A percentile compares a stretch with the other conserved stretches of the same genome.
Conservation (phyloP, 2,888 invertebrate genomes). For the Macrophya alboannulata region DNA sequence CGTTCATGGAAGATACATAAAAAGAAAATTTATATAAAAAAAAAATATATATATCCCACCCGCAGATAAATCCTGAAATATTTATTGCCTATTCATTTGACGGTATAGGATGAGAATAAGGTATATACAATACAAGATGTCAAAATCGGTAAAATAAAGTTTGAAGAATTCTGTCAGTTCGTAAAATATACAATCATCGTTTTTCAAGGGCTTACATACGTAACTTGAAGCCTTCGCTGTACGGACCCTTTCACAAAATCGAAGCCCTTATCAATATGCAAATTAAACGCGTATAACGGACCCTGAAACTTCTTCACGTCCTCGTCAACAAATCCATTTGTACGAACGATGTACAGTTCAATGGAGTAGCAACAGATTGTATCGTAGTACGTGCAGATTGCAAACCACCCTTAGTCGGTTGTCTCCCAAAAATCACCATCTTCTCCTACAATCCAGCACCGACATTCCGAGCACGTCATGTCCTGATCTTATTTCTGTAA, state of each 20-base stretch:
- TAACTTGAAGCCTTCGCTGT: too few relatives aligned
- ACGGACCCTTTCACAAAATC: neutral
- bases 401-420: neutral
- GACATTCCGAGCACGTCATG: neutral
- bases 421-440: constrained; percentile 2
- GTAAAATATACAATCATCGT: neutral
- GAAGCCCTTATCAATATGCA: constrained; percentile 10
- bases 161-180: neutral
- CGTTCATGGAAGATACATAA: constrained; percentile 36
- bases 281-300: constrained; percentile 7
- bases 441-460: neutral
- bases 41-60: neutral
- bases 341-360: neutral
- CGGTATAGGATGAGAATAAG: neutral
- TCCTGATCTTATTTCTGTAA: neutral
- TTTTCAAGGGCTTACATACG: neutral
- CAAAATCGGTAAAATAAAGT: neutral
- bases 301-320: constrained; percentile 1
- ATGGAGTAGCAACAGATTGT: constrained; percentile 11
- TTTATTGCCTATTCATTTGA: constrained; percentile 12
- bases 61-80: neutral
- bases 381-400: constrained; percentile 6
- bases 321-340: constrained; percentile 27
- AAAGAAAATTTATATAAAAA: constrained; percentile 31
- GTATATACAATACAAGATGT: neutral